Base-by-base conservation (phyloP, 2,888 invertebrate species). In the Parnassius orleans region DNA sequence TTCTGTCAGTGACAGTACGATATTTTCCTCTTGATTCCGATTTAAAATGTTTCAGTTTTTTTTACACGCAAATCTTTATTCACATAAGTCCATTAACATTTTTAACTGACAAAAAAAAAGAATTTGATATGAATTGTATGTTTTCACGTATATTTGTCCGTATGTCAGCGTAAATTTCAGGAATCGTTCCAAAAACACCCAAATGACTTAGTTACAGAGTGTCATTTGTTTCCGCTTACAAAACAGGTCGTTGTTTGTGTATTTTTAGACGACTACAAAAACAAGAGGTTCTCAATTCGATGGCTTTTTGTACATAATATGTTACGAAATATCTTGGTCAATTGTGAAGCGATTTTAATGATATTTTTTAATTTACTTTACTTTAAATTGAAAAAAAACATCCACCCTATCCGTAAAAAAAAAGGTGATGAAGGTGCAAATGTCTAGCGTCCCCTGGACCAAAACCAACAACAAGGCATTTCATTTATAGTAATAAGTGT, bases 61-160 rank as follows among this genome's bases (percentile, higher is more conserved):
- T 42, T 50, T n/a, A 51, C 51, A 19, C 10, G 53, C 53, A 53
- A 15, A 53, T 41, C 46, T 60, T 54, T 54, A 50, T 50, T 44
- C 60, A 51, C 44, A 55, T 61, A 61, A 56, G 52, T 61, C 55
- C 61, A 61, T 55, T 55, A 55, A 44, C 44, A 61, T 61, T 61
- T 53, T 44, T 51, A 61, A 55, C 24, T 55, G 61, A 61, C 55
- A 51, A n/a, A n/a, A 12, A 24, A 51, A 56, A 24, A 56, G 11
- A 44, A 55, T 46, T 61, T 15, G 33, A 56, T 53, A 44, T 57
- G 57, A 53, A 61, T 61, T 61, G 56, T 52, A 41, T 12, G 47
- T 53, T 10, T 19, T 61, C 46, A 11, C 48, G 53, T 61, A 53
- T 52, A 57, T 62, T 56, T 53, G 48, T 57, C 47, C 10, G 50